These are phyloP conservation scores for Chaenogobius annularis DNA, from an alignment of 2,113 vertebrate species.

Conservation along the genomic window DNA sequence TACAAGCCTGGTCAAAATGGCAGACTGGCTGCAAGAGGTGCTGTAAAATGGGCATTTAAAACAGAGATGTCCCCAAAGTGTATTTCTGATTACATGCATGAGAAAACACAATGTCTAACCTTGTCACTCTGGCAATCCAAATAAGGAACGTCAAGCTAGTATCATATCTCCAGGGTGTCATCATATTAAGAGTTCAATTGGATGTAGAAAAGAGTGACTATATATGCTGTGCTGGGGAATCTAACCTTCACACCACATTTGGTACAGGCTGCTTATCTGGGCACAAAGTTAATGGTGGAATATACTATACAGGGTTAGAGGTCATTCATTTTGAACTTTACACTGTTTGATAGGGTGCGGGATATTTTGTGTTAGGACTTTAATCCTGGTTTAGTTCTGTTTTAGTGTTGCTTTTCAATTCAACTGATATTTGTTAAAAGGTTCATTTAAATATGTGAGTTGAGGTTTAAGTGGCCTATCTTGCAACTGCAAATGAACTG, in stretches of 20 bases:
- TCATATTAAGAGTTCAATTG: slow-evolving; percentile 38
- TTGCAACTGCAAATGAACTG: too few relatives aligned
- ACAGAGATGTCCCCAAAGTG: slow-evolving; percentile 3
- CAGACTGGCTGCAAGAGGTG: neutral
- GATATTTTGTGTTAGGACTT: too few relatives aligned
- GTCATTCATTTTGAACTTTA: slow-evolving; percentile 23
- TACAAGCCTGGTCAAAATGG: neutral
- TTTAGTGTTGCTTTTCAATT: too few relatives aligned
- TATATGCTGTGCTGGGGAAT: slow-evolving; percentile 4
- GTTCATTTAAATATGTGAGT: too few relatives aligned
- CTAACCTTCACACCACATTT: slow-evolving; percentile 40
- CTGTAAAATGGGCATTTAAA: neutral
- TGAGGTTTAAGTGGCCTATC: too few relatives aligned
- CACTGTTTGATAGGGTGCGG: too few relatives aligned
- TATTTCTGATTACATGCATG: neutral
- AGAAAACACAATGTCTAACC: slow-evolving; percentile 15
- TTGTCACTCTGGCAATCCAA: slow-evolving; percentile 32
- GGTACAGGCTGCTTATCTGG: slow-evolving; percentile 28
- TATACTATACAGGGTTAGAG: slow-evolving; percentile 1
- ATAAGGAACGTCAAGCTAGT: slow-evolving; percentile 23
- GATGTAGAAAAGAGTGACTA: slow-evolving; percentile 11
- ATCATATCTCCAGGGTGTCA: slow-evolving; percentile 27
- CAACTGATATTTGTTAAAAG: too few relatives aligned
- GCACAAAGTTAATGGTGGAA: slow-evolving; percentile 16
- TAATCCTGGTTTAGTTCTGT: too few relatives aligned